These are phyloP conservation scores for Gambusia affinis DNA, from an alignment of 2,113 vertebrate species.

Conservation along the genomic window DNA sequence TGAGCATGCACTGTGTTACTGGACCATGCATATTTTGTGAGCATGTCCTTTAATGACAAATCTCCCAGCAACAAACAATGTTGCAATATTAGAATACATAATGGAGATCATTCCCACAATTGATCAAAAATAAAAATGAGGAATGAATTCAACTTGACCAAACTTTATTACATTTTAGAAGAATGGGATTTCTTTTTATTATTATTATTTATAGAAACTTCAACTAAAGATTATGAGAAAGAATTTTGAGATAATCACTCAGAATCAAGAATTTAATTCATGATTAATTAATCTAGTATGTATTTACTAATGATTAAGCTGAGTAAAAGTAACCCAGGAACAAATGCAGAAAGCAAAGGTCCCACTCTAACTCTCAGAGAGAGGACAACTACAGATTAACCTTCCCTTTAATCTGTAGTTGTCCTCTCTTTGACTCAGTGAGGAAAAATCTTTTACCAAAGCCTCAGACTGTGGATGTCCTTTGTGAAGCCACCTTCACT, in stretches of 20 bases:
- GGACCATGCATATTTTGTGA: constrained; percentile 3
- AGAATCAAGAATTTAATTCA: background rate
- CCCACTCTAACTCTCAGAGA: background rate
- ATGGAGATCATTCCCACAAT: background rate
- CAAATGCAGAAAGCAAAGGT: background rate
- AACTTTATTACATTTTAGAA: background rate
- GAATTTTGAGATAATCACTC: no score
- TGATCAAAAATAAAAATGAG: background rate
- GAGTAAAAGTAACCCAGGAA: background rate
- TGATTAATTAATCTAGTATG: background rate
- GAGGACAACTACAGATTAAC: background rate
- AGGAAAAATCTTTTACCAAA: background rate
- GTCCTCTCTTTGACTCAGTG: background rate
- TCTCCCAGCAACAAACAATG: constrained; percentile 2
- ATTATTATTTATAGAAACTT: background rate
- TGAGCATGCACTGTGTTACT: constrained; percentile 23
- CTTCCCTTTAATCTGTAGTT: background rate
- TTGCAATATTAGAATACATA: background rate
- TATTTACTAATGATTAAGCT: background rate
- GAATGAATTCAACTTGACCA: background rate
- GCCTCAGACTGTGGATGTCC: background rate
- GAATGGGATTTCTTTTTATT: no score
- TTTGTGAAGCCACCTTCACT: background rate
- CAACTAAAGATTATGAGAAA: background rate
- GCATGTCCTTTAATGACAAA: constrained; percentile 7